phyloP scores from a whole-genome alignment of 2,113 vertebrate species.

The Smithornis capensis region DNA sequence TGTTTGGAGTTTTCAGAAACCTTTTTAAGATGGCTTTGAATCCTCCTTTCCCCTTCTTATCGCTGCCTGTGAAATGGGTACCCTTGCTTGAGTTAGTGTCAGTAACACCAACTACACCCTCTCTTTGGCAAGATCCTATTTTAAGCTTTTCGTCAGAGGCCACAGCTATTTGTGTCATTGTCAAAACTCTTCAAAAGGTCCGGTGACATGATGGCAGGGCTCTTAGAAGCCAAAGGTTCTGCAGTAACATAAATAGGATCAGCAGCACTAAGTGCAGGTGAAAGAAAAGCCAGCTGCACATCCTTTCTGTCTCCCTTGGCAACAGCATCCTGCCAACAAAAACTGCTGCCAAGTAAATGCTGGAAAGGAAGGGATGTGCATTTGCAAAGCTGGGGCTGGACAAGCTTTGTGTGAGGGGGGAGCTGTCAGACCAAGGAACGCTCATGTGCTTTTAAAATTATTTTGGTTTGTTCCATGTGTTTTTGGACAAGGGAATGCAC shows the following conservation, averaged over 20 bases:
- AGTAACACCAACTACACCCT: neutral
- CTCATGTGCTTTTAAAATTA: neutral
- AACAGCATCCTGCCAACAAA: constrained; percentile 66
- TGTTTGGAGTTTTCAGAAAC: neutral
- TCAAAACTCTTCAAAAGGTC: constrained; percentile 43
- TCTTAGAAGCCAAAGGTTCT: constrained; percentile 45
- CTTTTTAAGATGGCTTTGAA: neutral
- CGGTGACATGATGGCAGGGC: neutral
- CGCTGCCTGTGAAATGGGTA: neutral
- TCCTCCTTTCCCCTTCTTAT: neutral
- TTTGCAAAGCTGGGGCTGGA: constrained; percentile 35
- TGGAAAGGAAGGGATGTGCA: constrained; percentile 24
- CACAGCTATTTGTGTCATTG: constrained; percentile 27
- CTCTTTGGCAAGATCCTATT: neutral
- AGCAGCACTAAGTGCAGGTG: constrained; percentile 50
- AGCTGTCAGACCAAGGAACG: neutral
- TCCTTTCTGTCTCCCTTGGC: constrained; percentile 68
- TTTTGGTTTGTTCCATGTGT: neutral
- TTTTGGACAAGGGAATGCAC: neutral
- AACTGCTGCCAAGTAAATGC: constrained; percentile 56
- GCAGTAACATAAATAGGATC: constrained; percentile 45
- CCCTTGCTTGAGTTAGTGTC: constrained; percentile 7
- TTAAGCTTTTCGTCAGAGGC: constrained; percentile 19
- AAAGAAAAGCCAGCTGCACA: constrained; percentile 64
- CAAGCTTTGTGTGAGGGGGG: neutral